Percentiles rank a stretch among this genome's conserved stretches.
Conservation (phyloP, 2,888 invertebrate species). For the Tenthredo livida region DNA sequence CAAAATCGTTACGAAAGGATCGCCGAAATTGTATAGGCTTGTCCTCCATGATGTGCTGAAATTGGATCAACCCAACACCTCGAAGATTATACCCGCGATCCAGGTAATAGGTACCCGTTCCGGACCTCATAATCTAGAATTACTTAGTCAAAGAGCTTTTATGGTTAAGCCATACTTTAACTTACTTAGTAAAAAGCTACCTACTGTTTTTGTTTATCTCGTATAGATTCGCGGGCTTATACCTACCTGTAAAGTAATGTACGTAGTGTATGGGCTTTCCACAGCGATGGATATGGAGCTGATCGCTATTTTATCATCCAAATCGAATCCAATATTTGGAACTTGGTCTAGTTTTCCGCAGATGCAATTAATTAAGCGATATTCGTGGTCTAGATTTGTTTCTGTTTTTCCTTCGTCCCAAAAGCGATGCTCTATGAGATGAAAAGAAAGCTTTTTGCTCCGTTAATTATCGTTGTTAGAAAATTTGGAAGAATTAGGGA, state of each 20-base stretch:
- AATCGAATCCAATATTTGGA: neutral
- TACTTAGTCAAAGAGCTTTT: constrained; percentile 5
- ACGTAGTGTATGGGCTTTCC: neutral
- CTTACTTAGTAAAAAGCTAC: neutral
- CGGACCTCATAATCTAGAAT: constrained; percentile 6
- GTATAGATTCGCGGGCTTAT: neutral
- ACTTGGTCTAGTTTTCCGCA: neutral
- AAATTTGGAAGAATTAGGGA: neutral
- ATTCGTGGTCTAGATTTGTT: neutral
- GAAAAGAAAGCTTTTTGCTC: neutral
- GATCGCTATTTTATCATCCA: neutral
- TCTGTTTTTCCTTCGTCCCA: neutral
- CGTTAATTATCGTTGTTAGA: neutral
- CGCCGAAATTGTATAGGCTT: neutral
- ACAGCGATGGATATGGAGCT: neutral
- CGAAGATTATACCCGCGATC: neutral
- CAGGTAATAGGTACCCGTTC: neutral
- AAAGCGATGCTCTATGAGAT: neutral
- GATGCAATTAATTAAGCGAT: neutral
- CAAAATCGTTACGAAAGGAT: neutral
- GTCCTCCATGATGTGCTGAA: neutral
- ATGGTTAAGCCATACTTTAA: constrained; percentile 7
- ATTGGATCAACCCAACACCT: constrained; percentile 7
- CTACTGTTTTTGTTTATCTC: constrained; percentile 1
- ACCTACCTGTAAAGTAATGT: neutral